phyloP scores from a whole-genome alignment of 2,797 vertebrate species.

The Xenopus petersii region DNA sequence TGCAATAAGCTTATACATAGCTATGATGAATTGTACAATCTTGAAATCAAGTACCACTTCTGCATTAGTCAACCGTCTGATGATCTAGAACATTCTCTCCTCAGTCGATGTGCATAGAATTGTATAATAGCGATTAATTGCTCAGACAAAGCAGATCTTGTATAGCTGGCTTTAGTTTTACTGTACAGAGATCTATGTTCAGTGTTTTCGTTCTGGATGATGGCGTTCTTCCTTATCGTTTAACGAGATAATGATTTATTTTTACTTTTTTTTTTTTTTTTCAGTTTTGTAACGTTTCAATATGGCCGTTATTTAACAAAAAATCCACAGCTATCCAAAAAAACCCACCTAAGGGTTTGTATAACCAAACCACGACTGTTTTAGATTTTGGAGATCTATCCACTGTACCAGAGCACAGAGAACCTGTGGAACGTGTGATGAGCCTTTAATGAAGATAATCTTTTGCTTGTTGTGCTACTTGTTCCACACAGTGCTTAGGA shows the following conservation, averaged over 20 bases:
- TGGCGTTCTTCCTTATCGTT: constrained; percentile 75
- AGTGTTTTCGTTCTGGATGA: constrained; percentile 71
- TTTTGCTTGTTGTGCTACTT: constrained; percentile 31
- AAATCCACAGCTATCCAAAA: not conserved
- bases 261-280: constrained; percentile 65
- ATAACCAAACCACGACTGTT: not conserved
- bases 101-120: constrained; percentile 88
- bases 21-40: constrained; percentile 77
- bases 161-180: constrained; percentile 86
- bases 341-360: not conserved
- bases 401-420: not conserved
- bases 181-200: constrained; percentile 83
- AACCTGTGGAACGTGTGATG: not conserved
- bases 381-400: constrained; percentile 23
- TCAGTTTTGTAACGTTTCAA: constrained; percentile 60
- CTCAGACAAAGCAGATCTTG: constrained; percentile 89
- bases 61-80: constrained; percentile 71
- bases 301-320: constrained; percentile 61
- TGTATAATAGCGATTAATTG: constrained; percentile 88
- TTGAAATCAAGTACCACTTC: constrained; percentile 67
- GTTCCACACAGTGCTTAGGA: constrained; percentile 53
- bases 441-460: constrained; percentile 42
- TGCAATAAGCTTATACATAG: constrained; percentile 91
- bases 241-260: constrained; percentile 57
- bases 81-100: constrained; percentile 84